These are phyloP conservation scores for Babyrousa celebensis DNA, from an alignment of 2,797 vertebrate genomes.

Conservation along the genomic window DNA sequence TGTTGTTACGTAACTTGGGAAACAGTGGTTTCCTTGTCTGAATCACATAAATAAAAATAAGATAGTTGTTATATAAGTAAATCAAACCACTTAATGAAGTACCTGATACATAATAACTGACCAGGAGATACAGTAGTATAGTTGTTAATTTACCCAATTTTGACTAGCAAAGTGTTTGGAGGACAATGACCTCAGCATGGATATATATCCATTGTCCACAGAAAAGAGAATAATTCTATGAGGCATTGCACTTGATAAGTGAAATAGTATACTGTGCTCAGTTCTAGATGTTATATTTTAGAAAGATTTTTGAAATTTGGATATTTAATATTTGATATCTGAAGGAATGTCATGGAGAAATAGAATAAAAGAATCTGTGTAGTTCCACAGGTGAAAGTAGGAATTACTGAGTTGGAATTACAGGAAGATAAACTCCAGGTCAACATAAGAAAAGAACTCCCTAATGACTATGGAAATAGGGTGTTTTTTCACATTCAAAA, in stretches of 20 bases:
- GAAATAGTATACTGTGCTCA: neutral
- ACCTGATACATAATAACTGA: neutral
- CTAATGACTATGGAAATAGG: constrained; percentile 9
- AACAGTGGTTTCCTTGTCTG: constrained; percentile 1
- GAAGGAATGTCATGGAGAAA: neutral
- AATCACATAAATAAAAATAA: neutral
- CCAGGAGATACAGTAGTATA: neutral
- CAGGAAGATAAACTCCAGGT: neutral
- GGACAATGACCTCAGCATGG: neutral
- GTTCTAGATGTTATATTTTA: neutral
- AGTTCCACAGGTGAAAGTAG: neutral
- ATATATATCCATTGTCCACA: neutral
- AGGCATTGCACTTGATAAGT: neutral
- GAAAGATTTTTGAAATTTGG: neutral
- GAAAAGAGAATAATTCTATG: neutral
- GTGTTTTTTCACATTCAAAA: neutral
- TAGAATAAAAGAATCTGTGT: neutral
- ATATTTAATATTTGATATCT: constrained; percentile 59
- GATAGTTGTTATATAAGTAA: neutral
- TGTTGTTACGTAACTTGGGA: neutral
- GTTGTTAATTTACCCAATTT: neutral
- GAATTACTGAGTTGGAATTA: constrained; percentile 28
- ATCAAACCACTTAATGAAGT: neutral
- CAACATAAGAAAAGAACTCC: neutral
- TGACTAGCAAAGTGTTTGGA: neutral